phyloP scores from a whole-genome alignment of 2,797 vertebrate species.

The Prunella strophiata region DNA sequence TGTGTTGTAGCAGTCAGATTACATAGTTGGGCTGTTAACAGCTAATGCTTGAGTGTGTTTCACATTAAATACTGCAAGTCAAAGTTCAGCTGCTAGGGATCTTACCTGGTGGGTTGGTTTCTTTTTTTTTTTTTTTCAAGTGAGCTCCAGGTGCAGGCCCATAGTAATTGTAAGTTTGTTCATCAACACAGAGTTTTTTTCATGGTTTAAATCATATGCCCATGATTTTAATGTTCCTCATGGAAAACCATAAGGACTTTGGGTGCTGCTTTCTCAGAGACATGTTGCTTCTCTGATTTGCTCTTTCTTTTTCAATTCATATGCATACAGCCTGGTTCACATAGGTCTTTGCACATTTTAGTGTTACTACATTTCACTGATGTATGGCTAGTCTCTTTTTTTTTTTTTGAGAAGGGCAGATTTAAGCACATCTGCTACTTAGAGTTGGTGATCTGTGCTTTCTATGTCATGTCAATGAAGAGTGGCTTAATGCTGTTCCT shows the following conservation, averaged over 20 bases:
- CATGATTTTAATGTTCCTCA: background rate
- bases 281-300: background rate
- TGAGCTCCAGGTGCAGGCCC: background rate
- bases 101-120: background rate
- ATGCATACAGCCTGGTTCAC: background rate
- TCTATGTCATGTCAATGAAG: background rate
- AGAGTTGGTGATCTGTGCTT: background rate
- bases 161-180: background rate
- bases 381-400: background rate
- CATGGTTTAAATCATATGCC: background rate
- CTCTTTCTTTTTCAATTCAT: background rate
- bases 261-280: background rate
- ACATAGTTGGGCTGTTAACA: background rate
- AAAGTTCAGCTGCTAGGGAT: background rate
- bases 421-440: background rate
- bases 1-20: background rate
- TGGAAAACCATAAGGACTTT: background rate
- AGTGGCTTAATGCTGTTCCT: background rate
- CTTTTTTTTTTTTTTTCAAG: background rate
- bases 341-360: background rate
- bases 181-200: background rate
- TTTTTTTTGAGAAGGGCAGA: background rate
- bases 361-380: background rate
- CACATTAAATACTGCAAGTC: background rate
- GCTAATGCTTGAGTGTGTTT: background rate